Base-by-base conservation (phyloP, 1,140 invertebrate genomes). In the Drosophila micromelanica region DNA sequence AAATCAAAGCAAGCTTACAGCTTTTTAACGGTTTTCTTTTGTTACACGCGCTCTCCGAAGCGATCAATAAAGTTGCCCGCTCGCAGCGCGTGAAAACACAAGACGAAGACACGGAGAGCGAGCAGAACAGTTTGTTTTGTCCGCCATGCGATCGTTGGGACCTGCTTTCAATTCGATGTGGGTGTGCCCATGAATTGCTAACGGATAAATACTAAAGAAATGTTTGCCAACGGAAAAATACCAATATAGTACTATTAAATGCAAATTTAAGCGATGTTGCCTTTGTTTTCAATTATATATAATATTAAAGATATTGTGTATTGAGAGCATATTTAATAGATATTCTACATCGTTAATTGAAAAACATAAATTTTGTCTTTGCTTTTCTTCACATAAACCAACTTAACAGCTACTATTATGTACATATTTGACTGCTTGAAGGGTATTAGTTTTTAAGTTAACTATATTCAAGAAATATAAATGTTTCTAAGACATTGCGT, bases 21-120 rank as follows among this genome's bases (percentile, higher is more conserved):
- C 64, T 43, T 68, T 68, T 73, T 48, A 73, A 57, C 71, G 38
- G 62, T 15, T 45, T 65, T 72, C 40, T 30, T 64, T 40, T 27
- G 38, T 27, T 38, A 20, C 12, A 35, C 7, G 42, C 37, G 8
- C 60, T 40, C 60, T 64, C 15, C 17, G 32, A 20, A 23, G 15
- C n/a, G 27, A 3, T 11, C 27, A 43, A 13, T 27, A 13, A 27
- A 56, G 20, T 48, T 48, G 13, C 20, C n/a, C 20, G 32, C 13
- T 15, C 13, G 9, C 5, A 27, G 2, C 2, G 17, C 5, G 48
- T 57, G 20, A 64, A n/a, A 56, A 5, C 3, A n/a, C 6, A 55
- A 65, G 20, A 64, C n/a, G 23, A 40, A 13, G 9, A 40, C 12
- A 23, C 15, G 15, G 9, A 42, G 27, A 55, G 11, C 27, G 3